Evolutionary conservation across 2,888 invertebrate genomes (phyloP), one percentile per base, ranked within the genome.

Genomic region (Polia nebulosa): DNA sequence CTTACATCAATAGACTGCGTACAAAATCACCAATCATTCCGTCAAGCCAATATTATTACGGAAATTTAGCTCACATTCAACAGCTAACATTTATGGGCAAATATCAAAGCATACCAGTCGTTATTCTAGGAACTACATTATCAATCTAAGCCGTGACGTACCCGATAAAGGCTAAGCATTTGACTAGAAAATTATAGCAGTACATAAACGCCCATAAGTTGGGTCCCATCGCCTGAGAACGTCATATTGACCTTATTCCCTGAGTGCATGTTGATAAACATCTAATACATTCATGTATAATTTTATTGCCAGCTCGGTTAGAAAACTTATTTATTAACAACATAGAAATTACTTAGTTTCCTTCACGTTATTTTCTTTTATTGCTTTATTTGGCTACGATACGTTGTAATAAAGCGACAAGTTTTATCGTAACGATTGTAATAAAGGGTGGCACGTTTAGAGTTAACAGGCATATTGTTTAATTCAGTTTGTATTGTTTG

Each of bases 281-380:
- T 79, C 81, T 57, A 65, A 78, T 62, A 78, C 72, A 81, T 79
- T 79, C 81, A 57, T 65, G 78, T 77, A 79, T 79, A 79, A 79
- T 79, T 77, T 79, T 81, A 79, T 81, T 64, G 39, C 81, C 25
- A 41, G 52, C 53, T 79, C 58, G 61, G 44, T 80, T 77, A 80
- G 59, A 70, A 70, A 77, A 76, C 76, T 76, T 80, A 77, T 77
- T 80, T 77, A 80, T 70, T 76, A 80, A 61, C 60, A 58, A 64
- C 68, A 63, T 64, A 53, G 76, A 76, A 77, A 79, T 79, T 62
- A 77, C 76, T 70, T 73, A 60, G 34, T 79, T 76, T 41, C 44
- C 59, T 60, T 69, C 76, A 52, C 71, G 45, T 80, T 64, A 70
- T 76, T 76, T 76, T 79, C 76, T 63, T 76, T 77, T 80, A 77